Evolutionary conservation across 2,888 invertebrate genomes (phyloP), one percentile per base, ranked within the genome.

Genomic region (Cyrtodaria siliqua): DNA sequence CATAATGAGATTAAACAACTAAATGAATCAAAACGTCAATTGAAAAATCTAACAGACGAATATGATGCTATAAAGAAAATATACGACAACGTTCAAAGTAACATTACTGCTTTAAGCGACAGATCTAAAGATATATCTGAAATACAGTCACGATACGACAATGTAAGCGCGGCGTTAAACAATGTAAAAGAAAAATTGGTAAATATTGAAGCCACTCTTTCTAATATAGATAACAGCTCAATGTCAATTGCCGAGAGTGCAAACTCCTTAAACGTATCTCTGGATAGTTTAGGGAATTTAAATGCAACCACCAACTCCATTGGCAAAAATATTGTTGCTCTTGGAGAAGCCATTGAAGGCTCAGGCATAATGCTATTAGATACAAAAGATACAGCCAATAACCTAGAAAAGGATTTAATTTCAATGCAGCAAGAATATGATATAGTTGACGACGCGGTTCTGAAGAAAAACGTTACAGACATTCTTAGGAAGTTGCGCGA

Each of bases 81-180:
- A 3, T 60, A 55, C 27, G 29, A 53, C 4, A 2, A n/a, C 2
- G 23, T 77, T 0, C 49, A 49, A n/a, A 53, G 52, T 24, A 72
- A 77, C 14, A 9, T 71, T 2, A 67, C 47, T 14, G 9, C 33
- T 2, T 49, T 71, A 2, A 16, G 52, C 8, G 68, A 71, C 29
- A 62, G 49, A 23, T 29, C 59, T 1, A 56, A 56, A 6, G 50
- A 71, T 23, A 67, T 77, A 2, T 47, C 67, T 1, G 63, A 72
- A 8, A 71, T 77, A 47, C 33, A 24, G 18, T 23, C 18, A 23
- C 62, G 52, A 23, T 77, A 77, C 53, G 27, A 42, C 2, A 20
- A 18, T 2, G 24, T 77, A 8, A 71, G 68, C 57, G 27, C 20
- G 33, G 57, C 71, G 3, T 33, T 77, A 18, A 67, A 67, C 59